Conservation (phyloP, 2,797 vertebrate genomes). For the Tadarida brasiliensis region DNA sequence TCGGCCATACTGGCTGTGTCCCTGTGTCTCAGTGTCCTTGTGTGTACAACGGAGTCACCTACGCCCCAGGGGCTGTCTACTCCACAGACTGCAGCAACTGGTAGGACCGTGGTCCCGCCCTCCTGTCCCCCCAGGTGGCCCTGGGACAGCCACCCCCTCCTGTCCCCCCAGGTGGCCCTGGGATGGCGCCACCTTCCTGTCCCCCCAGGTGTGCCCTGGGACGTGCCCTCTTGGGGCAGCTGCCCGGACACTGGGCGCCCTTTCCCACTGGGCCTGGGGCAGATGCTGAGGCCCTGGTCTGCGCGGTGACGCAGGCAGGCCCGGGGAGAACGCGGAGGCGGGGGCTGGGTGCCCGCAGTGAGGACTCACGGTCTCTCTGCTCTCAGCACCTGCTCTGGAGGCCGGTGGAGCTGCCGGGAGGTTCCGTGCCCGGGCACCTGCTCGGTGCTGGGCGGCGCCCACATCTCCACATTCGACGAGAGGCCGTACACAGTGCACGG, state of each 20-base stretch:
- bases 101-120: constrained; percentile 72
- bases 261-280: neutral
- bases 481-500: constrained; percentile 88
- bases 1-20: constrained; percentile 87
- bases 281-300: rapidly evolving
- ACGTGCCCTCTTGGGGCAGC: rapidly evolving
- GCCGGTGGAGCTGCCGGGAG: constrained; percentile 88
- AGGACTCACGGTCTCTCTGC: rapidly evolving
- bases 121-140: rapidly evolving
- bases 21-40: constrained; percentile 86
- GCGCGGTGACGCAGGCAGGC: rapidly evolving
- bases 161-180: too few species aligned
- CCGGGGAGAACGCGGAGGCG: rapidly evolving
- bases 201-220: rapidly evolving
- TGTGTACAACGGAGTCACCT: constrained; percentile 84
- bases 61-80: constrained; percentile 85
- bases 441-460: constrained; percentile 88
- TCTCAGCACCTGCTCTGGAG: constrained; percentile 86
- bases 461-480: constrained; percentile 89
- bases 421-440: constrained; percentile 87
- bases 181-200: rapidly evolving
- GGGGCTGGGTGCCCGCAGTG: rapidly evolving
- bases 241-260: rapidly evolving
- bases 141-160: neutral
- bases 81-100: constrained; percentile 87